Evolutionary conservation across 1,140 invertebrate species (phyloP).

Genomic region (Zaprionus lachaisei): DNA sequence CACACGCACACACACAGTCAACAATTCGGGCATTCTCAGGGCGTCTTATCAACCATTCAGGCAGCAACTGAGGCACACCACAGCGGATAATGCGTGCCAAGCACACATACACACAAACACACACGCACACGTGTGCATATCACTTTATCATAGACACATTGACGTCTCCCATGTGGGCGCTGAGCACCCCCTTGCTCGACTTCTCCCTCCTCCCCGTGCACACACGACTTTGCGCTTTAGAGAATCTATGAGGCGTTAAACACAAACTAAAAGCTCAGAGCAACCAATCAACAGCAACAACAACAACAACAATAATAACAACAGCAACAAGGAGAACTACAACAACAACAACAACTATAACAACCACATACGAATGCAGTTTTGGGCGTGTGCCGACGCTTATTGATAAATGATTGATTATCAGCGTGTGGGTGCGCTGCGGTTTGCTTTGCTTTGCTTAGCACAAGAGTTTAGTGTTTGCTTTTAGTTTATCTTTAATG

Average conservation of each 20-base stretch:
- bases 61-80: constrained; percentile 47
- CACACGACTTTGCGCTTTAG: constrained; percentile 55
- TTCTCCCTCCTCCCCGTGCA: neutral
- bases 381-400: constrained; percentile 72
- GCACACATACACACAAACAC: constrained; percentile 14
- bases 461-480: constrained; percentile 80
- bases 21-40: constrained; percentile 31
- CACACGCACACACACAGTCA: constrained; percentile 24
- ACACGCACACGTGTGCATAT: constrained; percentile 49
- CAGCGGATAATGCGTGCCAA: constrained; percentile 62
- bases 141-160: constrained; percentile 63
- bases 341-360: constrained; percentile 3
- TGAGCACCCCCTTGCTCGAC: constrained; percentile 3
- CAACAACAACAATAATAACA: constrained; percentile 14
- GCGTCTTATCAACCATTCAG: constrained; percentile 41
- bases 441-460: constrained; percentile 66
- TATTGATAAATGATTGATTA: constrained; percentile 83
- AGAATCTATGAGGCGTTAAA: constrained; percentile 78
- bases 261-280: constrained; percentile 77
- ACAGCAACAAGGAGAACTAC: neutral
- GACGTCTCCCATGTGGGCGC: constrained; percentile 49
- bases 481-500: constrained; percentile 82
- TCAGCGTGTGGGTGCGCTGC: constrained; percentile 70
- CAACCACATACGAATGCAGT: constrained; percentile 37
- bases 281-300: constrained; percentile 51